Base-by-base conservation (phyloP, 1,140 invertebrate genomes). In the Drosophila santomea region DNA sequence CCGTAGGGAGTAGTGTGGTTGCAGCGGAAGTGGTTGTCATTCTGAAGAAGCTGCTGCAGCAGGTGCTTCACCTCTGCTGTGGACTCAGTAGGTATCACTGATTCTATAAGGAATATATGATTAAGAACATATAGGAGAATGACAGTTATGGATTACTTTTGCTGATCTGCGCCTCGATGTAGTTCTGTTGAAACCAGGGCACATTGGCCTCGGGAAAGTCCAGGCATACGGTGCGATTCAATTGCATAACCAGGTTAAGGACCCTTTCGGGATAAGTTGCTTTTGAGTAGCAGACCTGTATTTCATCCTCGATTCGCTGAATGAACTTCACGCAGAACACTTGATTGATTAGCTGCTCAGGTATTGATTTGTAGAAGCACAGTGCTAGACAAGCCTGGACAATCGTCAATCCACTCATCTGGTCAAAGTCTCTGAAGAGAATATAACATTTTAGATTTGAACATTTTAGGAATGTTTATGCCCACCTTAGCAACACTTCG, bases 171-270 rank as follows among this genome's bases (percentile, higher is more conserved):
- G 91, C 93, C 82, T 95, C 91, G 38, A 94, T 92, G 68, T 94
- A 95, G 71, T 95, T 95, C 67, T 94, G 93, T 89, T 95, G 95
- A 78, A 95, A 95, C 95, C 95, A 95, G 3, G 95, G 95, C 32
- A 95, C 92, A 76, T 94, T 93, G 17, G 92, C 89, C 80, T 95
- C 93, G 0, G 95, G 94, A 77, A 94, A 92, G 85, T 95, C 95
- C 17, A 95, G 83, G 68, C 95, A 95, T 10, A 95, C 94, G 5
- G 94, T 93, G 57, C 95, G 92, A 90, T 95, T 95, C 15, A 95
- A 75, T 56, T 94, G 92, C 94, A 95, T 95, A 14, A 95, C 93
- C 38, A 81, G 78, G 50, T 93, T 85, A 15, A 94, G 91, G 2
- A 95, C 93, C 63, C 93, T 88, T 14, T 91, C 74, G 2, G 94